phyloP scores from a whole-genome alignment of 2,113 vertebrate genomes.

The Cebidichthys violaceus region DNA sequence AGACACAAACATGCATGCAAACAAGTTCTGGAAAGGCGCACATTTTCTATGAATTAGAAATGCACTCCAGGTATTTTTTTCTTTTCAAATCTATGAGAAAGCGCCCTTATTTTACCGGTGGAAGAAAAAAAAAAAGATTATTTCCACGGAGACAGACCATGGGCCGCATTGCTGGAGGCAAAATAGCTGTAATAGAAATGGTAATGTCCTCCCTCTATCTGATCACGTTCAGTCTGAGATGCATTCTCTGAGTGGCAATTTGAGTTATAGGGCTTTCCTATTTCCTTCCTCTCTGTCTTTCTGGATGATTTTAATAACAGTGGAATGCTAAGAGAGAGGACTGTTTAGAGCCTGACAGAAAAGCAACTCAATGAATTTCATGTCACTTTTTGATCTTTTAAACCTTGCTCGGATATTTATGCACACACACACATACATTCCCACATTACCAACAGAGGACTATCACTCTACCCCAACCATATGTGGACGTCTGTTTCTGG shows the following conservation, averaged over 20 bases:
- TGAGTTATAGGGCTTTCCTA: constrained; percentile 57
- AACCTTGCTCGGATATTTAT: neutral
- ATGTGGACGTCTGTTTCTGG: no score
- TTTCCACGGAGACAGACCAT: constrained; percentile 42
- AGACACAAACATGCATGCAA: constrained; percentile 31
- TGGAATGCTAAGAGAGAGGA: constrained; percentile 51
- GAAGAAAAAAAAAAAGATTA: constrained; percentile 27
- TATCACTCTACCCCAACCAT: neutral
- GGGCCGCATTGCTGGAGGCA: constrained; percentile 54
- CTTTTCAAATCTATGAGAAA: constrained; percentile 40
- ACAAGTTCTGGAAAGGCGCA: constrained; percentile 33
- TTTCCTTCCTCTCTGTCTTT: constrained; percentile 62
- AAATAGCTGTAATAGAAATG: constrained; percentile 74
- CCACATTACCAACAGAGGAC: neutral
- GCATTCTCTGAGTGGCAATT: constrained; percentile 68
- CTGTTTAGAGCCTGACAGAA: constrained; percentile 58
- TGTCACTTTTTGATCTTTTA: constrained; percentile 58
- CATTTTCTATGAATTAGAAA: constrained; percentile 55
- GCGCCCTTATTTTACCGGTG: constrained; percentile 46
- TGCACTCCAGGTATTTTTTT: constrained; percentile 2
- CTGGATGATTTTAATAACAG: constrained; percentile 62
- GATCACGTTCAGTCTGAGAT: constrained; percentile 62
- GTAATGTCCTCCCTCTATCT: constrained; percentile 69
- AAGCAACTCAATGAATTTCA: constrained; percentile 61
- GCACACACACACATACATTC: constrained; percentile 2